These are phyloP conservation scores for Micropterix aruncella DNA, from an alignment of 2,888 invertebrate species.

Conservation along the genomic window DNA sequence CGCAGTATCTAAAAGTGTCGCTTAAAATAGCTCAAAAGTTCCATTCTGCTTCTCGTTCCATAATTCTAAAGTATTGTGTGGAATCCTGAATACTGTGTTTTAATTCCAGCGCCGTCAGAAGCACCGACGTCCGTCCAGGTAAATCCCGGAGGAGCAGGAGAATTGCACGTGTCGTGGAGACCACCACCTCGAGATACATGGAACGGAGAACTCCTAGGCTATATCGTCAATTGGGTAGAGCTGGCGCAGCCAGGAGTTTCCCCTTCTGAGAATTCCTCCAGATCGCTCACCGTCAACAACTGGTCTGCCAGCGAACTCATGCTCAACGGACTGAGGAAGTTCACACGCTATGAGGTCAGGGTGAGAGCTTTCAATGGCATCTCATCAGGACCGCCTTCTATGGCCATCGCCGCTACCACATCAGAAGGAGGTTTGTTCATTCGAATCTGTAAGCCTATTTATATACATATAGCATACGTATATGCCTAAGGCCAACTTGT, in stretches of 20 bases:
- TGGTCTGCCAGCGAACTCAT: slow-evolving; percentile 53
- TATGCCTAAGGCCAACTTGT: too few species aligned
- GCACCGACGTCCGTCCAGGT: slow-evolving; percentile 53
- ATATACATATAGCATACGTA: too few species aligned
- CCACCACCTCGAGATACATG: slow-evolving; percentile 57
- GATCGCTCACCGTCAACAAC: slow-evolving; percentile 39
- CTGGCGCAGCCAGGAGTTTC: slow-evolving; percentile 31
- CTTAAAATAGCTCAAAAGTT: too few species aligned
- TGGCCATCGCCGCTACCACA: slow-evolving; percentile 52
- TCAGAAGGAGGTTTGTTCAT: slow-evolving; percentile 66
- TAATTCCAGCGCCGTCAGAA: slow-evolving; percentile 46
- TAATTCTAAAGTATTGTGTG: too few species aligned
- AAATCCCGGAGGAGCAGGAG: slow-evolving; percentile 52
- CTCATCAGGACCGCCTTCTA: slow-evolving; percentile 63
- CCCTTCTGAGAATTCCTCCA: slow-evolving; percentile 22
- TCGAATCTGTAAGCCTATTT: too few species aligned
- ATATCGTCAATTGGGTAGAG: slow-evolving; percentile 57
- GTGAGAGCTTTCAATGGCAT: slow-evolving; percentile 70
- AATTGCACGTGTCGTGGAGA: slow-evolving; percentile 61
- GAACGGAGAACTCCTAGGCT: slow-evolving; percentile 64
- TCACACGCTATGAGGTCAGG: slow-evolving; percentile 65
- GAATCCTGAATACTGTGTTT: background rate
- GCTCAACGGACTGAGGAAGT: slow-evolving; percentile 54
- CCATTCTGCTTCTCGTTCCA: too few species aligned
- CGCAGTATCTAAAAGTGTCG: too few species aligned